phyloP scores from a whole-genome alignment of 2,113 vertebrate genomes.

The Stigmatopora argus region DNA sequence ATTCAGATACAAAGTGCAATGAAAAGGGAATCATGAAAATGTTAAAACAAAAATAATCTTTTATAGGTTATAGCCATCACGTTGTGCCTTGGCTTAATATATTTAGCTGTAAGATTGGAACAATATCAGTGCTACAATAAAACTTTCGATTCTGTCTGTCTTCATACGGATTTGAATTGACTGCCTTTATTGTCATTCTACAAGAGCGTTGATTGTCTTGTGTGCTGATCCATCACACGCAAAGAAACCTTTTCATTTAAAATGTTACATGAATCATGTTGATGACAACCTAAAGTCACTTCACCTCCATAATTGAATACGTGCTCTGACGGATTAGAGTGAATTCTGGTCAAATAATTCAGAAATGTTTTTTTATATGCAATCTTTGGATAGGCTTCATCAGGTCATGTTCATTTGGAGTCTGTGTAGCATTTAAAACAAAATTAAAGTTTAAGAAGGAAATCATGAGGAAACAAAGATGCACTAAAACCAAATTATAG shows the following conservation, averaged over 20 bases:
- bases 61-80: constrained; percentile 16
- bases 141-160: not conserved
- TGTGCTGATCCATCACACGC: not conserved
- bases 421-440: not conserved
- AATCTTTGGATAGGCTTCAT: constrained; percentile 26
- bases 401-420: not conserved
- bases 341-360: constrained; percentile 13
- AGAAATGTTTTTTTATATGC: constrained; percentile 25
- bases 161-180: no score
- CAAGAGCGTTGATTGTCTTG: not conserved
- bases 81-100: not conserved
- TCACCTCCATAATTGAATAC: constrained; percentile 18
- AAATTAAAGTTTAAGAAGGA: not conserved
- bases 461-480: not conserved
- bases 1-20: constrained; percentile 43
- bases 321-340: constrained; percentile 33
- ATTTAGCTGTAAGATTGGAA: not conserved
- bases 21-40: constrained; percentile 2
- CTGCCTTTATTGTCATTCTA: not conserved
- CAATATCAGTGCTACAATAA: not conserved
- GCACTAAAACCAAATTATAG: not conserved
- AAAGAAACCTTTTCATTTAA: not conserved
- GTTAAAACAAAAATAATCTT: constrained; percentile 12
- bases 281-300: constrained; percentile 3
- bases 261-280: not conserved